Conservation (phyloP, 2,113 vertebrate species). For the Corythornis cristatus region DNA sequence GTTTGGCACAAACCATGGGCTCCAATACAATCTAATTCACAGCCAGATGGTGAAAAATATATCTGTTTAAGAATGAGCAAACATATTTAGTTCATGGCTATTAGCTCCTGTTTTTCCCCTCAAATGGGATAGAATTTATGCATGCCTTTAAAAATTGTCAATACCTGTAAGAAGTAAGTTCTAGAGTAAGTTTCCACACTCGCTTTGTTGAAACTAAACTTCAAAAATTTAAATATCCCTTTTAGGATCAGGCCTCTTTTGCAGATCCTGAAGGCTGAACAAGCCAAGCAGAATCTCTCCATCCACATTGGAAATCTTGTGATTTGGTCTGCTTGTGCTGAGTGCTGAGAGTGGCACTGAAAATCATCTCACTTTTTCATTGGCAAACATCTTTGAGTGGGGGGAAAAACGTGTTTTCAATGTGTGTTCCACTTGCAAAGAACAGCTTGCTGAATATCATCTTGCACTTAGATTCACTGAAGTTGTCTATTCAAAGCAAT, state of each 20-base stretch:
- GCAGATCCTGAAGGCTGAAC: not conserved
- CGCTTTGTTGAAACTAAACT: not conserved
- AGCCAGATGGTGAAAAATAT: not conserved
- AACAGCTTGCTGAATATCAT: conserved; percentile 47
- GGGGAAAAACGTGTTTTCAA: not conserved
- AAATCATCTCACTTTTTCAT: not conserved
- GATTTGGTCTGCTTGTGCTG: not conserved
- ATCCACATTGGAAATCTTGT: not conserved
- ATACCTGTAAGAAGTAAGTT: not conserved
- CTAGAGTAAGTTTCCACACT: not conserved
- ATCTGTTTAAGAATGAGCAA: not conserved
- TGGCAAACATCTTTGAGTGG: not conserved
- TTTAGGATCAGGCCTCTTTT: not conserved
- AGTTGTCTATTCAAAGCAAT: not conserved
- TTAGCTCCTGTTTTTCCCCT: not conserved
- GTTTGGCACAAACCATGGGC: not conserved
- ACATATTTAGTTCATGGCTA: not conserved
- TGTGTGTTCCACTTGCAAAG: not conserved
- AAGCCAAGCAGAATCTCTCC: not conserved
- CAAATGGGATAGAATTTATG: not conserved
- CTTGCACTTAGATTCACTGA: not conserved
- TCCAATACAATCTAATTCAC: not conserved
- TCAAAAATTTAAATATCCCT: not conserved
- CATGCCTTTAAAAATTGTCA: not conserved
- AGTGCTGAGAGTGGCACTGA: not conserved